Base-by-base conservation (phyloP, 2,888 invertebrate genomes). In the Xestia sexstrigata region DNA sequence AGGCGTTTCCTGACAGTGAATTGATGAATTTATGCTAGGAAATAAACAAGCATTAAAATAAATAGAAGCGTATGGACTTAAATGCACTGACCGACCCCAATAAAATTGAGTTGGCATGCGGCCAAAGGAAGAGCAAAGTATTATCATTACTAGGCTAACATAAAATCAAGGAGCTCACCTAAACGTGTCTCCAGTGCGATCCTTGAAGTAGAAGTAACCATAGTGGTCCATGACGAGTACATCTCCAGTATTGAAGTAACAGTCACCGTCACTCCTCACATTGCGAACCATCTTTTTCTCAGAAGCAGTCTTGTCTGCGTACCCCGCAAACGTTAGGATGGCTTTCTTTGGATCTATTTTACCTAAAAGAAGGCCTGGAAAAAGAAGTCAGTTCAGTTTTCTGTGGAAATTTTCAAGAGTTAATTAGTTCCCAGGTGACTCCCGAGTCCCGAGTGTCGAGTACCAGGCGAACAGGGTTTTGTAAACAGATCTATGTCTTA, bases 151-250 rank as follows among this genome's bases (percentile, higher is more conserved):
- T 23, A 75, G 17, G 72, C 39, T 47, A 7, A 15, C 39, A 76
- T 49, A 39, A 65, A 67, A 35, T 35, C 39, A 42, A 84, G 17
- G 47, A 77, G 23, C 83, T 89, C 76, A 96, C 96, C 96, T 95
- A 90, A 98, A 98, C 0, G 98, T 98, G 89, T 98, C 98, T 2
- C 98, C 98, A 63, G 98, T 98, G 84, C 99, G 97, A 92, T 99
- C 99, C 87, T 98, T 98, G 95, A 99, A 99, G 93, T 98, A 99
- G 93, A 98, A 98, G 94, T 99, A 99, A 0, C 99, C 99, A 58
- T 98, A 97, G 83, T 99, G 98, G 91, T 99, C 99, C 97, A 98
- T 98, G 13, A 98, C 97, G 74, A 99, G 96, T 79, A 99, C 97
- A 93, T 99, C 99, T 67, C 98, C 98, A 0, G 99, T 98, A 90